Evolutionary conservation across 2,797 vertebrate species (phyloP).

Genomic region (Pelobates cultripes): DNA sequence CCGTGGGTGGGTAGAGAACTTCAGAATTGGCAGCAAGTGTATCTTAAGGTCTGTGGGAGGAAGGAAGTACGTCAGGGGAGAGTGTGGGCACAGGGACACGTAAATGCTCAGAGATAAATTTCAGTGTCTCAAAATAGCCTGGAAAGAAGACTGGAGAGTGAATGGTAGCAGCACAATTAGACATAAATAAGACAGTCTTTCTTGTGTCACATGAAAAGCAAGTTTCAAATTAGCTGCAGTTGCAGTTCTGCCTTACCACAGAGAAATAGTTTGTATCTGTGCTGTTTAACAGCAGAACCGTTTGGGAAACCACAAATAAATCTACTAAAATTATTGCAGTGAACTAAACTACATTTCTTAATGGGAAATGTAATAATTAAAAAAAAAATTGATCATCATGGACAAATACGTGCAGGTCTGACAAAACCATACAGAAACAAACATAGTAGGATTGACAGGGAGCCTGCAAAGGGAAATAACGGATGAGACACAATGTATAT

Average conservation of each 20-base stretch:
- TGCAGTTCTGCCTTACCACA: neutral
- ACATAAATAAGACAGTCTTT: conserved; percentile 11
- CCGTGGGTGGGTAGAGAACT: conserved; percentile 52
- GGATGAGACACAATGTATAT: too few species aligned
- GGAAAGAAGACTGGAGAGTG: conserved; percentile 28
- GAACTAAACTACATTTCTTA: too few species aligned
- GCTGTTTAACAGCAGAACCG: neutral
- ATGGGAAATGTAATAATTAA: too few species aligned
- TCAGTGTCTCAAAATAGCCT: conserved; percentile 65
- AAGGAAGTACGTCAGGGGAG: conserved; percentile 72
- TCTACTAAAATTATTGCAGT: too few species aligned
- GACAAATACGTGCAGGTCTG: too few species aligned
- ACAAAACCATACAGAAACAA: too few species aligned
- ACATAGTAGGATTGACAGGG: too few species aligned
- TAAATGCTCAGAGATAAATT: conserved; percentile 65
- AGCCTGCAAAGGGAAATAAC: too few species aligned
- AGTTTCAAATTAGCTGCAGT: neutral
- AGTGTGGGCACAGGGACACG: conserved; percentile 65
- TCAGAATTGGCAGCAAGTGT: conserved; percentile 49
- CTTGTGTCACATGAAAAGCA: neutral
- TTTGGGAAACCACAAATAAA: too few species aligned
- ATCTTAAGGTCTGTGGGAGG: conserved; percentile 62
- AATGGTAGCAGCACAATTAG: conserved; percentile 13
- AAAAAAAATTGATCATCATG: too few species aligned
- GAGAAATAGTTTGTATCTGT: neutral